Evolutionary conservation across 2,113 vertebrate species (phyloP), one percentile per base, ranked within the genome.

Genomic region (Cercopithecus mona): DNA sequence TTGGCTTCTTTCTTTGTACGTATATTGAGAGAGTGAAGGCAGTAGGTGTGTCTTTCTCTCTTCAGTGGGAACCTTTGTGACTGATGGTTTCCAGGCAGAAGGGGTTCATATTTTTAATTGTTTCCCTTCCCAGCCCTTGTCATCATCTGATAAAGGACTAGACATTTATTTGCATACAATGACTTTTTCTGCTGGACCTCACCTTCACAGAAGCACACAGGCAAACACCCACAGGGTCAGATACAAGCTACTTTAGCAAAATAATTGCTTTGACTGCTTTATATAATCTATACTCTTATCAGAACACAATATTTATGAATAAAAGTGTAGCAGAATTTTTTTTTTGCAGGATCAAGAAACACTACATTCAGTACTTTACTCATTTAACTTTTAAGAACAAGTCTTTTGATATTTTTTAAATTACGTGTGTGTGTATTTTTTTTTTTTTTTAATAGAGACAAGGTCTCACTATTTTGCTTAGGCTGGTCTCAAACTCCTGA

Each of bases 111-210:
- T 75, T 78, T 91, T 89, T 40, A 59, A 45, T 61, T 72, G n/a
- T 93, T 57, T 73, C 40, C n/a, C 40, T 83, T 88, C 68, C 32
- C 32, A 70, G 5, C 40, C 6, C 61, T 75, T 95, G 82, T 73
- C 68, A 61, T 86, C n/a, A 32, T 90, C 70, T 70, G 30, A 40
- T 73, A 57, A 81, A 94, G 25, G 59, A 45, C 45, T 86, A 82
- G 81, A 59, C 48, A 8, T 68, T 66, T 50, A 93, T 97, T 93
- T 94, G 88, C 81, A 68, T 96, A 70, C 61, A 88, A 3, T 97
- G 59, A 68, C 75, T 84, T 72, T 72, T 86, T 84, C 82, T 96
- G 59, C 81, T 57, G 64, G 75, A 75, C 38, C 18, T 83, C 4
- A 1, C 22, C 23, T 86, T 93, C 52, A 17, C 6, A 80, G 90